phyloP scores from a whole-genome alignment of 2,797 vertebrate species.

The Phoebastria nigripes region DNA sequence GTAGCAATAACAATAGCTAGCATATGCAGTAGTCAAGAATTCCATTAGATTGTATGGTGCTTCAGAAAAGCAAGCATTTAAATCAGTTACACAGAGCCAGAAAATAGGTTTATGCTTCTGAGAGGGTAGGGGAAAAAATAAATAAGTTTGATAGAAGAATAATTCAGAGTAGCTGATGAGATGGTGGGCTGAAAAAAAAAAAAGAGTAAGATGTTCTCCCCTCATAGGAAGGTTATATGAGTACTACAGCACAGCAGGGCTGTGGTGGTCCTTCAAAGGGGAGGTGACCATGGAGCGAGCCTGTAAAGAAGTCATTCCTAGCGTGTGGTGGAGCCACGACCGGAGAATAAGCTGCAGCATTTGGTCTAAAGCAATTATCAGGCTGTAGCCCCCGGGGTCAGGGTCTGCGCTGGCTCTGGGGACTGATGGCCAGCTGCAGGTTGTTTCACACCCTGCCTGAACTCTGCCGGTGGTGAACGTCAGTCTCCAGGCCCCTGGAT shows the following conservation, averaged over 20 bases:
- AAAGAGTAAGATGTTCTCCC: not conserved
- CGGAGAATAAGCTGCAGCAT: not conserved
- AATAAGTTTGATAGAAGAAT: not conserved
- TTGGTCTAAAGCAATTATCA: not conserved
- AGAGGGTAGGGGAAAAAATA: not conserved
- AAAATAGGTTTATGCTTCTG: slow-evolving; percentile 7
- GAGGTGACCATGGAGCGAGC: not conserved
- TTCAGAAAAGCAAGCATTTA: slow-evolving; percentile 45
- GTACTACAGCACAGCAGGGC: not conserved
- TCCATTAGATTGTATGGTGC: not conserved
- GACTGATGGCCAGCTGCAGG: not conserved
- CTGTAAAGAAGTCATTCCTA: not conserved
- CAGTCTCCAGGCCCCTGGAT: not conserved
- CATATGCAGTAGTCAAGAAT: not conserved
- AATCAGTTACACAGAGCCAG: not conserved
- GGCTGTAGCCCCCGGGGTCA: fast-evolving
- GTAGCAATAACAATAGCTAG: not conserved
- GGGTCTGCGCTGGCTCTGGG: not conserved
- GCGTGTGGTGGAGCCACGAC: fast-evolving
- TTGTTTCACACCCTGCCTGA: not conserved
- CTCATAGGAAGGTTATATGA: not conserved
- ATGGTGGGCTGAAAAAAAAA: not conserved
- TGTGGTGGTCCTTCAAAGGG: not conserved
- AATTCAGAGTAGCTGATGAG: not conserved
- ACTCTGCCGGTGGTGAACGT: fast-evolving